These are phyloP conservation scores for Chiloscyllium plagiosum DNA, from an alignment of 2,113 vertebrate genomes.

Conservation along the genomic window DNA sequence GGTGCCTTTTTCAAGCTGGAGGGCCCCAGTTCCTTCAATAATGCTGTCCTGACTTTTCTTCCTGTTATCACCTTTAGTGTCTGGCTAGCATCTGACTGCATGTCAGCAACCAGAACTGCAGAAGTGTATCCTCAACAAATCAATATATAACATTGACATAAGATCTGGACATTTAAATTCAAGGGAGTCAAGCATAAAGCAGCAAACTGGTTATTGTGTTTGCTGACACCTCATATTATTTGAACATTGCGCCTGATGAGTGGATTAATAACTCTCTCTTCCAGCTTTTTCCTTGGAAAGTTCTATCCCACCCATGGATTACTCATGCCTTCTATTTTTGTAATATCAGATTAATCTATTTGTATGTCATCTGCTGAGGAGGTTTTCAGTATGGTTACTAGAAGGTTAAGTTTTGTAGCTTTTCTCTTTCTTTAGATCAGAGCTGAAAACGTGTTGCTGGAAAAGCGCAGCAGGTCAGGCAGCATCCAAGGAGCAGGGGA, in stretches of 20 bases:
- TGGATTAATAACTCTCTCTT: background rate
- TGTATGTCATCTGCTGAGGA: background rate
- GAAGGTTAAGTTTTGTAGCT: background rate
- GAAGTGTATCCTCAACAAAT: background rate
- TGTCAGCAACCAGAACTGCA: background rate
- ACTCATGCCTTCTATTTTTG: background rate
- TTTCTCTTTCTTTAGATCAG: background rate
- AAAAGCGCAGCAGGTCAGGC: no score
- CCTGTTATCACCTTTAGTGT: background rate
- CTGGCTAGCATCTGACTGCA: background rate
- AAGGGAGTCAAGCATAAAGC: background rate
- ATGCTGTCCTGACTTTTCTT: background rate
- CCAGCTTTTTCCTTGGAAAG: background rate
- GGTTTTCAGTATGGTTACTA: background rate
- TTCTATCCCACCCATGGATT: background rate
- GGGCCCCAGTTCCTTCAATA: background rate
- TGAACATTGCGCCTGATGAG: background rate
- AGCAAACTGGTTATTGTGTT: background rate
- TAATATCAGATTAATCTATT: background rate
- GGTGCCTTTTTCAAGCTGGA: background rate
- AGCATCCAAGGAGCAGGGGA: no score
- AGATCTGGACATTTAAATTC: background rate
- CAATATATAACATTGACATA: background rate
- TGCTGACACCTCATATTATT: background rate
- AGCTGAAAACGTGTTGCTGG: no score